Conservation (phyloP, 2,797 vertebrate species). For the Uromys caudimaculatus region DNA sequence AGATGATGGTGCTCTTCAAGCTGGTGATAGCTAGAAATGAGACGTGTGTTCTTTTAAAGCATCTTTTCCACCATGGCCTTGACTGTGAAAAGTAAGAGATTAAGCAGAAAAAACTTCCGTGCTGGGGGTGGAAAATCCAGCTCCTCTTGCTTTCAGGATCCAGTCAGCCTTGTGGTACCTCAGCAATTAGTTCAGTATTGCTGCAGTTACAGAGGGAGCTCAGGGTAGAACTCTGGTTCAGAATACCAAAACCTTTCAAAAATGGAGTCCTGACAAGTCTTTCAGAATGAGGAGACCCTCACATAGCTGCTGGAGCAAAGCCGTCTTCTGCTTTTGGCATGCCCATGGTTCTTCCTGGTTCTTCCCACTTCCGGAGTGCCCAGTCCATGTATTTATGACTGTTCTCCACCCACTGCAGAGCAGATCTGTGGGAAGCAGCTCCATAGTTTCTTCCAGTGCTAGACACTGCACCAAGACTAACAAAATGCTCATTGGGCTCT, state of each 20-base stretch:
- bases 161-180: not conserved
- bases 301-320: not conserved
- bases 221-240: not conserved
- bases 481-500: not conserved
- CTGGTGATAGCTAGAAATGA: not conserved
- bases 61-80: not conserved
- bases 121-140: not conserved
- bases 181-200: not conserved
- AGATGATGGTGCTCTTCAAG: not conserved
- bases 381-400: not conserved
- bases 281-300: not conserved
- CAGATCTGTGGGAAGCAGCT: slow-evolving; percentile 4
- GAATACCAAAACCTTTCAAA: slow-evolving; percentile 1
- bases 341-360: not conserved
- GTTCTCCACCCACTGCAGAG: not conserved
- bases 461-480: slow-evolving; percentile 56
- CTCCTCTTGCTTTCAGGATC: not conserved
- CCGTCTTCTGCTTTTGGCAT: not conserved
- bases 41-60: not conserved
- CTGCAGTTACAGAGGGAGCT: not conserved
- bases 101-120: not conserved
- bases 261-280: not conserved
- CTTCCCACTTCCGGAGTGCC: too few relatives aligned
- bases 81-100: not conserved
- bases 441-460: not conserved